These are phyloP conservation scores for Tragelaphus scriptus DNA, from an alignment of 2,113 vertebrate species.

Conservation along the genomic window DNA sequence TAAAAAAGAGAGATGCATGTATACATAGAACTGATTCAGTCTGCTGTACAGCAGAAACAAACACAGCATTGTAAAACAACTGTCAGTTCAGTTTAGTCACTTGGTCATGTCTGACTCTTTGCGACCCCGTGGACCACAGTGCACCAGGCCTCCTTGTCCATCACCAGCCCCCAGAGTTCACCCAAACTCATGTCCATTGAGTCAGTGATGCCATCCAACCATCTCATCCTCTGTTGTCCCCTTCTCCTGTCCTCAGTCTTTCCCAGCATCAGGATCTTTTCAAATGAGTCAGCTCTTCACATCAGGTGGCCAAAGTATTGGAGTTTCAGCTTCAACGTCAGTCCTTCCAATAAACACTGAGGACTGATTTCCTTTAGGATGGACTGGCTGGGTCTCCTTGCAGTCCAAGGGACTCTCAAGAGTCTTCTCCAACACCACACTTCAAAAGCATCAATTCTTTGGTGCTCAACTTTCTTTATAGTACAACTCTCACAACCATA, in stretches of 20 bases:
- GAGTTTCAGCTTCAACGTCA: not conserved
- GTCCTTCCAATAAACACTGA: not conserved
- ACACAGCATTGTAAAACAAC: not conserved
- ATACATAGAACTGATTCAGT: not conserved
- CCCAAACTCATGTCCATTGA: not conserved
- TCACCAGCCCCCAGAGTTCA: not conserved
- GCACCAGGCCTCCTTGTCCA: accelerated
- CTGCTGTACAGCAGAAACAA: not conserved
- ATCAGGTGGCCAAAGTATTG: not conserved
- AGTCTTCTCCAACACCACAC: not conserved
- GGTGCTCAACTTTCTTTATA: accelerated
- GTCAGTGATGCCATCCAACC: not conserved
- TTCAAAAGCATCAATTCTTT: not conserved
- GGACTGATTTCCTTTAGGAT: not conserved
- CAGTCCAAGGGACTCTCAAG: not conserved
- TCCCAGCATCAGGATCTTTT: not conserved
- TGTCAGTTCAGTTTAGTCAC: not conserved
- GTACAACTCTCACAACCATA: not conserved
- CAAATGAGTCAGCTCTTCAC: accelerated
- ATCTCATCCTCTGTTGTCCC: not conserved
- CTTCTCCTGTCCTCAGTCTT: not conserved
- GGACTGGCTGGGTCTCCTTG: not conserved
- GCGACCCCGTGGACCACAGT: accelerated
- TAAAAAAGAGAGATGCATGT: not conserved
- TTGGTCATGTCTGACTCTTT: accelerated